phyloP scores from a whole-genome alignment of 2,888 invertebrate species.

The Prosopocoilus inquinatus region DNA sequence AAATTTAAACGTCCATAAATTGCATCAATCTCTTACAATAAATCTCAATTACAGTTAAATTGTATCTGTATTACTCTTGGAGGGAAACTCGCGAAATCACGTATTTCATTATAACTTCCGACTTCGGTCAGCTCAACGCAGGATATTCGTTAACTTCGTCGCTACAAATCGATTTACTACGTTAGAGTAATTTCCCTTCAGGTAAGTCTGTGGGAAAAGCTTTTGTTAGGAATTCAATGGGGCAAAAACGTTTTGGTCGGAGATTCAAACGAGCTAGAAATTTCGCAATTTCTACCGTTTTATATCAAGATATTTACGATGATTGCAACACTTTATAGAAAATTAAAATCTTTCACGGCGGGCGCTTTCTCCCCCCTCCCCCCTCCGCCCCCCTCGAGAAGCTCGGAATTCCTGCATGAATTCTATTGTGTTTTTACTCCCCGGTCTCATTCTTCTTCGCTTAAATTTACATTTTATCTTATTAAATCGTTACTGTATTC shows the following conservation, averaged over 20 bases:
- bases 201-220: constrained; percentile 23
- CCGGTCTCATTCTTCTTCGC: too few relatives aligned
- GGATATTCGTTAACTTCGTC: constrained; percentile 22
- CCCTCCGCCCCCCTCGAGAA: too few relatives aligned
- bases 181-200: constrained; percentile 30
- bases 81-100: constrained; percentile 8
- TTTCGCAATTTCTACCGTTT: constrained; percentile 7
- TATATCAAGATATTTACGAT: neutral
- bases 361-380: too few relatives aligned
- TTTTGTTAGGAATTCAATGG: constrained; percentile 28
- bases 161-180: constrained; percentile 28
- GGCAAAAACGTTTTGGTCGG: constrained; percentile 13
- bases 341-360: neutral
- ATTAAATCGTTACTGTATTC: too few relatives aligned
- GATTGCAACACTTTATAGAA: neutral
- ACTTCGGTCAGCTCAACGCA: constrained; percentile 18
- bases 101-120: constrained; percentile 20
- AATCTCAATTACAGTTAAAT: constrained; percentile 17
- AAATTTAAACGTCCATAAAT: constrained; percentile 7
- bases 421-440: too few relatives aligned
- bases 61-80: constrained; percentile 3
- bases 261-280: constrained; percentile 9
- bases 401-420: too few relatives aligned
- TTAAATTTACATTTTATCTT: too few relatives aligned
- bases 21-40: constrained; percentile 11